Percentiles rank a stretch among this genome's conserved stretches.
Evolutionary conservation across 2,888 invertebrate genomes (phyloP).

Genomic region (Caenorhabditis macrosperma): DNA sequence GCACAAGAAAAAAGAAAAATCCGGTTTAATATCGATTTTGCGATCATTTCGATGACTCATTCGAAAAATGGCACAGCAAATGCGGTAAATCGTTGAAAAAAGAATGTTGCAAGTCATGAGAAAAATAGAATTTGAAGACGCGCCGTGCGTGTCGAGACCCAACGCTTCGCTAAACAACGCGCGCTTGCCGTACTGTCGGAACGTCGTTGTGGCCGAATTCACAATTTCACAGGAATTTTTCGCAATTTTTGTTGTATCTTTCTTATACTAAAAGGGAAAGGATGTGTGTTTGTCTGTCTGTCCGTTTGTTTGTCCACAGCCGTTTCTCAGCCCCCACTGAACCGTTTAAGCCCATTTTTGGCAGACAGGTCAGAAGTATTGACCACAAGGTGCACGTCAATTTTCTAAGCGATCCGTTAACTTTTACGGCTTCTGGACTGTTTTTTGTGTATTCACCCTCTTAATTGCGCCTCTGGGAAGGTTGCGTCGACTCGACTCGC

Average conservation of each 20-base stretch:
- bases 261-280: too few species aligned
- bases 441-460: too few species aligned
- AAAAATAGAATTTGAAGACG: conserved; percentile 52
- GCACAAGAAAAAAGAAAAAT: background rate
- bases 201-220: conserved; percentile 38
- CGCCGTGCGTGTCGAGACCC: conserved; percentile 60
- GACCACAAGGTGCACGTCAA: too few species aligned
- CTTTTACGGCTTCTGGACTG: too few species aligned
- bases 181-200: conserved; percentile 15
- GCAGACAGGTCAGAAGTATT: too few species aligned
- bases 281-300: too few species aligned
- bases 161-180: conserved; percentile 33
- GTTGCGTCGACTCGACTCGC: too few species aligned
- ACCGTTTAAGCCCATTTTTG: too few species aligned
- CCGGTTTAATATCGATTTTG: conserved; percentile 1
- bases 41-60: background rate
- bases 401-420: too few species aligned
- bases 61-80: background rate
- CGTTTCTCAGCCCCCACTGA: too few species aligned
- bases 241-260: background rate
- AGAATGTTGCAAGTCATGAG: conserved; percentile 1
- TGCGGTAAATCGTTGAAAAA: conserved; percentile 11
- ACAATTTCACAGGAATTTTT: background rate
- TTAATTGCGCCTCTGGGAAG: too few species aligned
- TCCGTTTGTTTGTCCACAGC: too few species aligned